Evolutionary conservation across 2,113 vertebrate genomes (phyloP), one percentile per base, ranked within the genome.

Genomic region (Regulus satrapa): DNA sequence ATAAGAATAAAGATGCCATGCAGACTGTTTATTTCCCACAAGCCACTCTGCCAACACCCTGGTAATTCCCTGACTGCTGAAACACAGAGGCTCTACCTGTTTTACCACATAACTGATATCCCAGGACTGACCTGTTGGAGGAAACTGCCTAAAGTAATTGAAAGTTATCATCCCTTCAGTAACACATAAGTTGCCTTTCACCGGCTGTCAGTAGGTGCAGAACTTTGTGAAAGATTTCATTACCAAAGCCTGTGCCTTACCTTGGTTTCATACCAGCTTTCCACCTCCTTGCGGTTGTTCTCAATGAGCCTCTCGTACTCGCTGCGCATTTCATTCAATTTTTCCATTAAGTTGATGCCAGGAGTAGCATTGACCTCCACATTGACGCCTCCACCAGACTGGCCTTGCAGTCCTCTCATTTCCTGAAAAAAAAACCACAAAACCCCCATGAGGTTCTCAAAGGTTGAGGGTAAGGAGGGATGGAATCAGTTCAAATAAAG

Each of bases 331-430:
- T 98, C 98, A 0, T 97, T 96, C 75, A 99, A 18, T 86, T 97
- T 61, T 14, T 52, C 75, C 69, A 83, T 94, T 92, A 99, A 54
- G 89, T 99, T 98, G 24, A 94, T 80, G 9, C 98, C 97, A 6
- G 98, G 98, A 8, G 89, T 95, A 1, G 98, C 97, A 1, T 99
- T 98, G 94, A 99, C 98, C 96, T 99, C 98, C 93, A 99, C 98
- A 0, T 72, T 99, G 92, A 99, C 98, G 5, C 97, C 97, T 3
- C 98, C 98, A 6, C 89, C 87, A 31, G 98, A 49, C 29, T 98
- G 97, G 32, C 77, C 49, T 11, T 91, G 55, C 88, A 98, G 93
- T 41, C 92, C 92, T 58, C 66, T 94, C 73, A 98, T 94, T 73
- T 98, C 97, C 98, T 98, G 67, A 80, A 82, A 55, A 67, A 67